Evolutionary conservation across 2,888 invertebrate genomes (phyloP).

Genomic region (Cetonia aurata): DNA sequence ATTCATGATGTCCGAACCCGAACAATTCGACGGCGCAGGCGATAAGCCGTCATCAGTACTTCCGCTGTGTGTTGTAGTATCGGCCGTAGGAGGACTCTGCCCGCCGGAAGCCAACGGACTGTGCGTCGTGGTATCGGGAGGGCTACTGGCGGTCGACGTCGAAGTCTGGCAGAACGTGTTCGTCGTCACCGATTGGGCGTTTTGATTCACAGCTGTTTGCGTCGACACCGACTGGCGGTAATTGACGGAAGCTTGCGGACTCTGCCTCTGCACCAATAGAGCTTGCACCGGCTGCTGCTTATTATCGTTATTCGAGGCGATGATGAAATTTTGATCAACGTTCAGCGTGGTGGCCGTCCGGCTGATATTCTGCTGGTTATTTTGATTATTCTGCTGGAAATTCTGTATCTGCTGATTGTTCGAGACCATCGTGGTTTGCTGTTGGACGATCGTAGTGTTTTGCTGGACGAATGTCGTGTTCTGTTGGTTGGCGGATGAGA

Average conservation of each 20-base stretch:
- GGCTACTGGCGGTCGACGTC: slow-evolving; percentile 70
- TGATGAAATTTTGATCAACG: slow-evolving; percentile 73
- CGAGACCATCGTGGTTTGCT: slow-evolving; percentile 83
- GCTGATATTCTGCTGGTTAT: slow-evolving; percentile 56
- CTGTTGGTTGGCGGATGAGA: slow-evolving; percentile 72
- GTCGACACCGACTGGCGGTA: slow-evolving; percentile 80
- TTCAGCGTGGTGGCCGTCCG: slow-evolving; percentile 68
- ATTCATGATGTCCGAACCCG: slow-evolving; percentile 58
- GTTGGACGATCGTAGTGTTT: slow-evolving; percentile 87
- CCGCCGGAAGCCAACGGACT: slow-evolving; percentile 78
- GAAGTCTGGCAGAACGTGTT: slow-evolving; percentile 67
- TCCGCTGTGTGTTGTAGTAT: slow-evolving; percentile 65
- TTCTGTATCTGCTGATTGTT: slow-evolving; percentile 73
- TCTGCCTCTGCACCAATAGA: slow-evolving; percentile 58
- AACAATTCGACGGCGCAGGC: slow-evolving; percentile 65
- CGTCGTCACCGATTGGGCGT: slow-evolving; percentile 65
- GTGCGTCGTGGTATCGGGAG: slow-evolving; percentile 88
- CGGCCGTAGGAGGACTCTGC: slow-evolving; percentile 65
- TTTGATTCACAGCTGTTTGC: slow-evolving; percentile 75
- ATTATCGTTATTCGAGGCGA: slow-evolving; percentile 64
- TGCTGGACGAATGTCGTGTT: slow-evolving; percentile 84
- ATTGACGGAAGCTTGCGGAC: slow-evolving; percentile 56
- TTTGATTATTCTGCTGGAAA: slow-evolving; percentile 60
- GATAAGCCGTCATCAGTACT: slow-evolving; percentile 66
- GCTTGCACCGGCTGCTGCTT: slow-evolving; percentile 59